Conservation (phyloP, 2,888 invertebrate genomes). For the Drosophila aldrichi region DNA sequence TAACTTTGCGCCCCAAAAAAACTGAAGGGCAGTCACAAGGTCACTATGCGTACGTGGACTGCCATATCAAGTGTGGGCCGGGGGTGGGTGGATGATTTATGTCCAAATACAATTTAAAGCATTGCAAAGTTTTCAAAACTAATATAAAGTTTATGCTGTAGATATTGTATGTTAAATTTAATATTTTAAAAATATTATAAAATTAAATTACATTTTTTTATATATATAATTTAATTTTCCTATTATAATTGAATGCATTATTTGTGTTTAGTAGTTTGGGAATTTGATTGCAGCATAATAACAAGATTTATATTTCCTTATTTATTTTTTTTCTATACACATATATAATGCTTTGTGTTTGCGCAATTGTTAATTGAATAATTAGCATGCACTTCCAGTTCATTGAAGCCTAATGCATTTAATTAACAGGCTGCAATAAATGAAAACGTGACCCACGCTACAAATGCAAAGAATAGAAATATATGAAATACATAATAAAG, state of each 20-base stretch:
- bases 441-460: slow-evolving; percentile 40
- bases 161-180: background rate
- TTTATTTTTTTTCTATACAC: slow-evolving; percentile 18
- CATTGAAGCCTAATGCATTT: slow-evolving; percentile 65
- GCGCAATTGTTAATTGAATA: slow-evolving; percentile 47
- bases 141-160: background rate
- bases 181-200: too few relatives aligned
- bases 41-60: slow-evolving; percentile 31
- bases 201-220: too few relatives aligned
- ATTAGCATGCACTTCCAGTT: slow-evolving; percentile 66
- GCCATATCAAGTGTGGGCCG: background rate
- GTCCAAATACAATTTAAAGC: background rate
- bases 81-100: background rate
- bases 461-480: slow-evolving; percentile 7
- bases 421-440: slow-evolving; percentile 64
- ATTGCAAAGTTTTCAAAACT: background rate
- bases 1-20: slow-evolving; percentile 31
- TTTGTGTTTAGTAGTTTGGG: slow-evolving; percentile 10
- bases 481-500: slow-evolving; percentile 36
- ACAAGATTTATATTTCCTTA: slow-evolving; percentile 34
- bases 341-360: slow-evolving; percentile 23
- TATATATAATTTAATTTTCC: background rate
- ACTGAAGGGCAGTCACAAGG: slow-evolving; percentile 54
- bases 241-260: slow-evolving; percentile 7
- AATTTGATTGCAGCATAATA: slow-evolving; percentile 39